Conservation (phyloP, 2,113 vertebrate species). For the Megaleporinus macrocephalus region DNA sequence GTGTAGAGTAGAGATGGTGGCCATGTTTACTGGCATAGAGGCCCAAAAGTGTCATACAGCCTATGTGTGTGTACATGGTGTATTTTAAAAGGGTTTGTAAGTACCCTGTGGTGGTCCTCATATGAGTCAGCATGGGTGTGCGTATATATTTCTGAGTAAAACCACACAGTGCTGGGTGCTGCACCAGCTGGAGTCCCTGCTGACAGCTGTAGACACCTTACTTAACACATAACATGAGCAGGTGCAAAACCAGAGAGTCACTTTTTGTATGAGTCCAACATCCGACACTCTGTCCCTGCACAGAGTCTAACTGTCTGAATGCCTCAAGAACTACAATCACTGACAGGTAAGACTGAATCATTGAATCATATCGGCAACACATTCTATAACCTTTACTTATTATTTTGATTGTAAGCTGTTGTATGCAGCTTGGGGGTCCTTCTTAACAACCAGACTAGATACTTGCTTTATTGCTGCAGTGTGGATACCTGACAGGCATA, state of each 20-base stretch:
- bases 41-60: background rate
- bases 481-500: too few relatives aligned
- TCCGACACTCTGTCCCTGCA: too few relatives aligned
- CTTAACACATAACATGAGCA: conserved; percentile 38
- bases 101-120: conserved; percentile 8
- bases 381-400: too few relatives aligned
- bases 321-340: conserved; percentile 41
- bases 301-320: background rate
- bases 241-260: conserved; percentile 46
- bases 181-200: conserved; percentile 6
- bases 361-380: too few relatives aligned
- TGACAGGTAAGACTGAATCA: background rate
- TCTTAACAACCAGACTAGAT: background rate
- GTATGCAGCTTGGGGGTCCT: too few relatives aligned
- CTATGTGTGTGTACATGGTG: conserved; percentile 1
- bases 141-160: conserved; percentile 38
- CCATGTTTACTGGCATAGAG: conserved; percentile 5
- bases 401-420: too few relatives aligned
- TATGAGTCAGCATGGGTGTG: conserved; percentile 6
- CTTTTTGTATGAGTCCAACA: background rate
- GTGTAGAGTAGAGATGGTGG: background rate
- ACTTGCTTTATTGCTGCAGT: background rate
- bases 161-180: conserved; percentile 25
- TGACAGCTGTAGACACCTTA: background rate
- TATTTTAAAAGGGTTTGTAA: background rate